Conservation (phyloP, 53 echinoderm and acorn worm genomes). For the Hippasteria phrygiana region DNA sequence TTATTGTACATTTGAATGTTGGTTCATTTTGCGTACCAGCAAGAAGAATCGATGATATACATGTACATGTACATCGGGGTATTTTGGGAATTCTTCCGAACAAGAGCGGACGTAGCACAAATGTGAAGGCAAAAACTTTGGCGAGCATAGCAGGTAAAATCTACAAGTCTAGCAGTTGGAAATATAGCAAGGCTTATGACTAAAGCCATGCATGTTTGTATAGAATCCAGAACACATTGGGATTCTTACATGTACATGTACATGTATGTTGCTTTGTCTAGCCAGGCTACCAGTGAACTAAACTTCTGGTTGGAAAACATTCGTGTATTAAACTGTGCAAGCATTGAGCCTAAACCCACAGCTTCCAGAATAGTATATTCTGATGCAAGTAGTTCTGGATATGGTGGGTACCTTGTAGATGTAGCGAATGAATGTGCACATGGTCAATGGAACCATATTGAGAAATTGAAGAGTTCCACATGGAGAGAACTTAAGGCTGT, state of each 20-base stretch:
- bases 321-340: not conserved
- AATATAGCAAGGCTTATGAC: conserved; percentile 6
- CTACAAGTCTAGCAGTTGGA: not conserved
- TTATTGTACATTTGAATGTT: not conserved
- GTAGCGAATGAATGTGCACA: not conserved
- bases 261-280: too few species aligned
- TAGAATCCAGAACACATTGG: not conserved
- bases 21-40: conserved; percentile 16
- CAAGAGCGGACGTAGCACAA: too few species aligned
- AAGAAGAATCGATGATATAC: too few species aligned
- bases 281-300: not conserved
- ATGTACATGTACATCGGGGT: not conserved
- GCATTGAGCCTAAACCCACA: not conserved
- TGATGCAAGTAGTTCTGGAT: not conserved
- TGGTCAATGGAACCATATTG: not conserved
- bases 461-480: not conserved
- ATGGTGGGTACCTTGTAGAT: not conserved
- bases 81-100: too few species aligned
- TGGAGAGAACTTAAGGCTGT: conserved; percentile 11
- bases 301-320: not conserved
- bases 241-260: not conserved
- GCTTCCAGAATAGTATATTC: not conserved
- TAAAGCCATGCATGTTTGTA: not conserved
- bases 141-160: not conserved
- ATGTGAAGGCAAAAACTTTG: conserved; percentile 8